phyloP scores from a whole-genome alignment of 2,113 vertebrate species.

The Hoplias malabaricus region DNA sequence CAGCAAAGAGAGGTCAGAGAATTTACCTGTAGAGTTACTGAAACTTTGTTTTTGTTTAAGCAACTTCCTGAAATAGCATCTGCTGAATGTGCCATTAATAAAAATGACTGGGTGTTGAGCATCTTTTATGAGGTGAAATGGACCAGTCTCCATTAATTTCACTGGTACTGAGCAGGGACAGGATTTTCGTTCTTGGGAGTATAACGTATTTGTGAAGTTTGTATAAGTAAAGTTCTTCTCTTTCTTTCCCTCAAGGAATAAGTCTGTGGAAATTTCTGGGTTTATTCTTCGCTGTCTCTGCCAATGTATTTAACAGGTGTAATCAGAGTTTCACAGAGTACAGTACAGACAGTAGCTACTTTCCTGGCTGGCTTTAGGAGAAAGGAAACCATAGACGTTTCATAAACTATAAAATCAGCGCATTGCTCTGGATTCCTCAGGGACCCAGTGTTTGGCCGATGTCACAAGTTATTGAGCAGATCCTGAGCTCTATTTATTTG shows the following conservation, averaged over 20 bases:
- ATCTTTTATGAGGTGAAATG: not conserved
- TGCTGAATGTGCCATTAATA: not conserved
- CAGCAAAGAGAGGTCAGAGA: constrained; percentile 89
- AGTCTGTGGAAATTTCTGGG: constrained; percentile 25
- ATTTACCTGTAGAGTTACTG: too few relatives aligned
- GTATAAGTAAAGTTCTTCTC: not conserved
- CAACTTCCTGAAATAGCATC: too few relatives aligned
- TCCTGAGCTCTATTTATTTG: not conserved
- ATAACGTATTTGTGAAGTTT: not conserved
- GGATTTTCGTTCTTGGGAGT: constrained; percentile 10
- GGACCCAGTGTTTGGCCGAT: not conserved
- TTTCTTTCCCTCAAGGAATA: not conserved
- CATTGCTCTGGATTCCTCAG: not conserved
- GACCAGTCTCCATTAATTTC: not conserved
- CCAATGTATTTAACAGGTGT: constrained; percentile 39
- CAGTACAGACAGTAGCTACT: constrained; percentile 9
- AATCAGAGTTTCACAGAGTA: constrained; percentile 1
- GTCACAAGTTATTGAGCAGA: constrained; percentile 14
- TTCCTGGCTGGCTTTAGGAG: constrained; percentile 8
- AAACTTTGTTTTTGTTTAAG: too few relatives aligned
- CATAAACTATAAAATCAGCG: constrained; percentile 17
- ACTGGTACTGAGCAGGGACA: not conserved
- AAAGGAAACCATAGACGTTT: constrained; percentile 22
- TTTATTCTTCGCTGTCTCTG: not conserved
- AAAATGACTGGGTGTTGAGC: too few relatives aligned